Percentiles rank a stretch among this genome's conserved stretches.
phyloP scores from a whole-genome alignment of 2,113 vertebrate genomes.

The Plestiodon gilberti region DNA sequence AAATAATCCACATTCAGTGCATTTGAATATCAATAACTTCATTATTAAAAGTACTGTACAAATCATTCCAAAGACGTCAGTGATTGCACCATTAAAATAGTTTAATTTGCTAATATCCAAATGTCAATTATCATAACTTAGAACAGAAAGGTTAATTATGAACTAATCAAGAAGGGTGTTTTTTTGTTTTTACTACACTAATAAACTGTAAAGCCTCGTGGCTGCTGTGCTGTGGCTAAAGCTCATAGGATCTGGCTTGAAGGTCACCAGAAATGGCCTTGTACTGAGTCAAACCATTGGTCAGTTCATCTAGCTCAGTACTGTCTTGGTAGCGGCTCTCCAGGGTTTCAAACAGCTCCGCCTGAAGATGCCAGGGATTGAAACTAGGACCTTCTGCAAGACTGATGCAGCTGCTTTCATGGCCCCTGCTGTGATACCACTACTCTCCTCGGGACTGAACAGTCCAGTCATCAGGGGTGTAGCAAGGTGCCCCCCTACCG shows the following conservation, averaged over 20 bases:
- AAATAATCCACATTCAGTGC: background rate
- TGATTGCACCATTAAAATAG: background rate
- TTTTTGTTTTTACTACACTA: background rate
- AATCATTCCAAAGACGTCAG: background rate
- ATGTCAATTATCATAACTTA: background rate
- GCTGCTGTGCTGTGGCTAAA: background rate
- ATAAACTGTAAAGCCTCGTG: background rate
- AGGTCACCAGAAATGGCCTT: background rate
- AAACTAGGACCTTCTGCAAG: no score
- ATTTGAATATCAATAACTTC: background rate
- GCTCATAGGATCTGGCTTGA: background rate
- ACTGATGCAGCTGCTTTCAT: background rate
- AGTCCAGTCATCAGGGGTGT: no score
- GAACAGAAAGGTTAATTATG: background rate
- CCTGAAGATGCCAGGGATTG: no score
- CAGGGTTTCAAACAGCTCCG: background rate
- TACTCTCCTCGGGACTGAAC: background rate
- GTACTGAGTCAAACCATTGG: no score
- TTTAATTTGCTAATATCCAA: background rate
- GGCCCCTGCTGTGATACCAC: background rate
- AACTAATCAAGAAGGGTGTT: accelerated
- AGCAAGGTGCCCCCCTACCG: no score
- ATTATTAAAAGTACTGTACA: background rate
- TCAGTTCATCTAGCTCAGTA: background rate
- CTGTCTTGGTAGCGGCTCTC: background rate